phyloP scores from a whole-genome alignment of 1,140 invertebrate species.

The Cydia amplana region DNA sequence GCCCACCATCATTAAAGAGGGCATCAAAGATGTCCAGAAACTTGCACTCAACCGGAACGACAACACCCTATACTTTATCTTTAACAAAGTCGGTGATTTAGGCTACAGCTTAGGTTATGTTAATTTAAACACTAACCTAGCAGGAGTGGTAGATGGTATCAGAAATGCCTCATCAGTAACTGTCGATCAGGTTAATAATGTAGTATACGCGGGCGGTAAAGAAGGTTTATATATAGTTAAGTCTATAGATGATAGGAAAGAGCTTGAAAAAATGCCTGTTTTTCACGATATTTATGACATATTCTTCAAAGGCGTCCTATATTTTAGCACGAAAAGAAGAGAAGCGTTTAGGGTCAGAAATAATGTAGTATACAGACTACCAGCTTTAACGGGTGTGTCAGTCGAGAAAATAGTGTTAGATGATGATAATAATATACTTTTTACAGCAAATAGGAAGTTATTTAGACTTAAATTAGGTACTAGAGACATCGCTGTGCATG shows the following conservation, averaged over 20 bases:
- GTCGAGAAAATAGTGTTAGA: slow-evolving; percentile 16
- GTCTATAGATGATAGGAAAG: background rate
- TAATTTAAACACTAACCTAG: background rate
- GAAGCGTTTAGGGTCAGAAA: background rate
- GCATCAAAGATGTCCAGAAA: slow-evolving; percentile 13
- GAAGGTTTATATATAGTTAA: slow-evolving; percentile 24
- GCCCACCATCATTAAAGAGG: slow-evolving; percentile 5
- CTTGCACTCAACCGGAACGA: background rate
- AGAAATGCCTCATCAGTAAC: slow-evolving; percentile 9
- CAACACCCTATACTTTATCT: slow-evolving; percentile 10
- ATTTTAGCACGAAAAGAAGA: slow-evolving; percentile 17
- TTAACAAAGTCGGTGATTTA: background rate
- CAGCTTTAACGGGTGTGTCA: background rate
- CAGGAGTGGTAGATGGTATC: background rate
- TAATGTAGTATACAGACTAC: background rate
- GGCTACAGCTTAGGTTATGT: background rate
- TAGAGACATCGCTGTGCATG: slow-evolving; percentile 13
- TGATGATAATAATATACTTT: slow-evolving; percentile 33
- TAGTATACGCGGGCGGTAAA: slow-evolving; percentile 1
- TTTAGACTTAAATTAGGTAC: slow-evolving; percentile 20
- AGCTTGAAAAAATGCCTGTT: slow-evolving; percentile 2
- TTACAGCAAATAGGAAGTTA: slow-evolving; percentile 19
- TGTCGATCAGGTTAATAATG: slow-evolving; percentile 10
- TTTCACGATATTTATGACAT: slow-evolving; percentile 2
- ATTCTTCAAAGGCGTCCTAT: slow-evolving; percentile 29